Percentiles rank a stretch among this genome's conserved stretches.
phyloP scores from a whole-genome alignment of 2,797 vertebrate species.

The Platalea minor region DNA sequence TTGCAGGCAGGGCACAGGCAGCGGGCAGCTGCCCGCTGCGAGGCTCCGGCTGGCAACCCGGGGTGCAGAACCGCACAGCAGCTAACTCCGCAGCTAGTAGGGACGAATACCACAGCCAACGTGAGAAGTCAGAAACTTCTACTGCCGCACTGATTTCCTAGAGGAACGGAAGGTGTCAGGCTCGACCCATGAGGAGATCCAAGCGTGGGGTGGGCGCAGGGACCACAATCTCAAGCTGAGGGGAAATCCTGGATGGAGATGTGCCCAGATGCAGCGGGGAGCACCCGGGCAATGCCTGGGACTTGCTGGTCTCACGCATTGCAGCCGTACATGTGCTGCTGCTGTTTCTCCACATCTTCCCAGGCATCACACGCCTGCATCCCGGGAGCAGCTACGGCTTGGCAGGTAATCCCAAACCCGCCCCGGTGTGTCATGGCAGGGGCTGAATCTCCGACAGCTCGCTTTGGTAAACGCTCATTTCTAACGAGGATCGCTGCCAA shows the following conservation, averaged over 20 bases:
- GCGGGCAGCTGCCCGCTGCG: neutral
- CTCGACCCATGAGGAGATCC: neutral
- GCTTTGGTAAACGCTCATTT: accelerated
- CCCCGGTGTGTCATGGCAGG: accelerated
- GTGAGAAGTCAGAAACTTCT: neutral
- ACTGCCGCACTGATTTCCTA: accelerated
- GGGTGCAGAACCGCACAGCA: neutral
- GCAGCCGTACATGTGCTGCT: accelerated
- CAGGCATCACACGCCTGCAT: accelerated
- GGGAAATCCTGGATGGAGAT: neutral
- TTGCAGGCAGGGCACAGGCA: neutral
- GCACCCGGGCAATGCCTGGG: accelerated
- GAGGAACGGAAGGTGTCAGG: neutral
- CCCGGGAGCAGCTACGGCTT: neutral
- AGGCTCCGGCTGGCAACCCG: neutral
- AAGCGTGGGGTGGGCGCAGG: neutral
- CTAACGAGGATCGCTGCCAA: neutral
- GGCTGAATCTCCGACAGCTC: neutral
- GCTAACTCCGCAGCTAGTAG: accelerated
- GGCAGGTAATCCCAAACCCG: accelerated
- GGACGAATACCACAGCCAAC: accelerated
- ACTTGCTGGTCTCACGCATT: accelerated
- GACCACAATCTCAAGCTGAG: neutral
- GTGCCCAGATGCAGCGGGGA: neutral
- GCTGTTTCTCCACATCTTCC: neutral